Evolutionary conservation across 2,888 invertebrate species (phyloP).

Genomic region (Diploptera punctata): DNA sequence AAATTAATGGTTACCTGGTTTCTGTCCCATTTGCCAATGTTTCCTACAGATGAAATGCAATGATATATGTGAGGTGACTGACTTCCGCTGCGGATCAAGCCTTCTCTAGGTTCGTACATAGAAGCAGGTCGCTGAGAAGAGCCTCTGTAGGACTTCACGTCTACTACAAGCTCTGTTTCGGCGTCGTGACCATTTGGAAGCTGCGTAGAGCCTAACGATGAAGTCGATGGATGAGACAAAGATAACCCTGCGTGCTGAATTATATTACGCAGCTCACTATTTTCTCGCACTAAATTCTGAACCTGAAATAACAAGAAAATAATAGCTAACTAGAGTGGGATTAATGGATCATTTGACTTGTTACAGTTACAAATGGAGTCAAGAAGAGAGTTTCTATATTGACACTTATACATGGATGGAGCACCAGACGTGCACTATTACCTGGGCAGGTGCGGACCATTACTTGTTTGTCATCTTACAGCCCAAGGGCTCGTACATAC

Average conservation of each 20-base stretch:
- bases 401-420: no score
- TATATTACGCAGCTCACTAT: slow-evolving; percentile 72
- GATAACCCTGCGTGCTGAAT: slow-evolving; percentile 50
- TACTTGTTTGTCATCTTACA: no score
- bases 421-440: no score
- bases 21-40: slow-evolving; percentile 38
- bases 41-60: slow-evolving; percentile 29
- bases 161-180: slow-evolving; percentile 59
- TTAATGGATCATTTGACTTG: no score
- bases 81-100: slow-evolving; percentile 56
- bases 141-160: slow-evolving; percentile 55
- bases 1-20: slow-evolving; percentile 5
- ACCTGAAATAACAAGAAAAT: no score
- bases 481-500: no score
- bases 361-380: no score
- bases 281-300: slow-evolving; percentile 80
- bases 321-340: no score
- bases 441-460: no score
- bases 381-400: no score
- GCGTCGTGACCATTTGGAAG: slow-evolving; percentile 50
- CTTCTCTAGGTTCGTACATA: slow-evolving; percentile 87
- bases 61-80: slow-evolving; percentile 31
- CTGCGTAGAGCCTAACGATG: slow-evolving; percentile 13
- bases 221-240: slow-evolving; percentile 16
- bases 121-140: slow-evolving; percentile 76